Percentiles rank a stretch among this genome's conserved stretches.
Evolutionary conservation across 2,888 invertebrate species (phyloP).

Genomic region (Rutpela maculata): DNA sequence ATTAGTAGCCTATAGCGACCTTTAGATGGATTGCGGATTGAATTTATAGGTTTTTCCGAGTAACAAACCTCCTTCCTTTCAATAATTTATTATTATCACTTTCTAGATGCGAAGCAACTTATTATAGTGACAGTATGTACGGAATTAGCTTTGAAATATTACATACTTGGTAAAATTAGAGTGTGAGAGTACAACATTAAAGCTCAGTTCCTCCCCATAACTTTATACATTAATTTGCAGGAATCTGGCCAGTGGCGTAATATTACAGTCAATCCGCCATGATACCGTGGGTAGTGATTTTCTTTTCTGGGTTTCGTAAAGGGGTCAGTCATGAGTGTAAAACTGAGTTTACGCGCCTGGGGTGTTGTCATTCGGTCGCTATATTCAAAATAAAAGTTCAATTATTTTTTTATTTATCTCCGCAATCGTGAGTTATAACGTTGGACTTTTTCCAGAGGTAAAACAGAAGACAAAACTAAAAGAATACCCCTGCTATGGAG

Average conservation of each 20-base stretch:
- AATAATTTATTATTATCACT: slow-evolving; percentile 27
- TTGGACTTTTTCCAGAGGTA: too few relatives aligned
- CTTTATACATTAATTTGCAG: slow-evolving; percentile 12
- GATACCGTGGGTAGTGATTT: too few relatives aligned
- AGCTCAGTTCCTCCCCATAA: slow-evolving; percentile 25
- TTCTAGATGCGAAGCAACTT: slow-evolving; percentile 13
- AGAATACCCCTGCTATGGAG: too few relatives aligned
- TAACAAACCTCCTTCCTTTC: background rate
- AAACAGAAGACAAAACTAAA: too few relatives aligned
- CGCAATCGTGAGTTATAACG: too few relatives aligned
- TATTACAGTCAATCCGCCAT: too few relatives aligned
- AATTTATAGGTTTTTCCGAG: slow-evolving; percentile 23
- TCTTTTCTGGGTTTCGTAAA: too few relatives aligned
- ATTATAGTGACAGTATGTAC: slow-evolving; percentile 29
- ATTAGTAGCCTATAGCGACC: slow-evolving; percentile 12
- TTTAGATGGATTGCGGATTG: background rate
- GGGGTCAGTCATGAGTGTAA: too few relatives aligned
- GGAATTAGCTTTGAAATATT: slow-evolving; percentile 24
- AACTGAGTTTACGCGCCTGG: too few relatives aligned
- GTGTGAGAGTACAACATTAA: slow-evolving; percentile 19
- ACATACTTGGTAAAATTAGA: slow-evolving; percentile 28
- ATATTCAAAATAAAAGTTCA: too few relatives aligned
- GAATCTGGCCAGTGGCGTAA: slow-evolving; percentile 1
- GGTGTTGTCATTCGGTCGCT: too few relatives aligned
- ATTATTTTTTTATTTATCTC: too few relatives aligned